Evolutionary conservation across 2,797 vertebrate species (phyloP), one percentile per base, ranked within the genome.

Genomic region (Ctenosaura bakeri): DNA sequence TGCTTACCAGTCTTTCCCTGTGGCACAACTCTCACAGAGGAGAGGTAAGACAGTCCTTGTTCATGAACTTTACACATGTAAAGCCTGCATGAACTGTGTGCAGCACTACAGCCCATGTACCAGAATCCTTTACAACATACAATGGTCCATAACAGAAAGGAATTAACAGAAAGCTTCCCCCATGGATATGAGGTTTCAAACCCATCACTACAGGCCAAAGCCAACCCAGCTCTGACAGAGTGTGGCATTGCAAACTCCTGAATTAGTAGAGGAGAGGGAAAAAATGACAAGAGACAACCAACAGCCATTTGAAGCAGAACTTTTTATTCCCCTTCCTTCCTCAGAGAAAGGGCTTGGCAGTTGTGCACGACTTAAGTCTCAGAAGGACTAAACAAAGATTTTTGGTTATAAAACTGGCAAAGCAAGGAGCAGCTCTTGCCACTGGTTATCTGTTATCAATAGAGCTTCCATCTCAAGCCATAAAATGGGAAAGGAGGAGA

Each of bases 341-440:
- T 54, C n/a, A 69, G 73, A 86, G 78, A 64, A 83, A 83, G 85
- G 85, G 35, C 20, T 62, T 54, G 71, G 79, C 85, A 69, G 80
- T 79, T 90, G 86, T 35, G 90, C 73, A 87, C 90, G 29, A 71
- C 62, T 90, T 84, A 84, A 88, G 81, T 69, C 80, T 88, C 59
- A 73, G 50, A 90, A 90, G 86, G 62, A 84, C 81, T 88, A 90
- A 84, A 88, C 86, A 90, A 87, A 73, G 46, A 2, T 69, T 78
- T 88, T 84, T 83, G 85, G 90, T 83, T 90, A 90, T 83, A 90
- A 82, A 90, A 87, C 86, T 79, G 90, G 90, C 90, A 88, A 90
- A 90, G 90, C 90, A 71, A 88, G 73, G 80, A 88, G 85, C 73
- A 78, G 81, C 74, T 78, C 80, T 74, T 22, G 85, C 80, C 86